Conservation (phyloP, 2,888 invertebrate genomes). For the Melieria crassipennis region DNA sequence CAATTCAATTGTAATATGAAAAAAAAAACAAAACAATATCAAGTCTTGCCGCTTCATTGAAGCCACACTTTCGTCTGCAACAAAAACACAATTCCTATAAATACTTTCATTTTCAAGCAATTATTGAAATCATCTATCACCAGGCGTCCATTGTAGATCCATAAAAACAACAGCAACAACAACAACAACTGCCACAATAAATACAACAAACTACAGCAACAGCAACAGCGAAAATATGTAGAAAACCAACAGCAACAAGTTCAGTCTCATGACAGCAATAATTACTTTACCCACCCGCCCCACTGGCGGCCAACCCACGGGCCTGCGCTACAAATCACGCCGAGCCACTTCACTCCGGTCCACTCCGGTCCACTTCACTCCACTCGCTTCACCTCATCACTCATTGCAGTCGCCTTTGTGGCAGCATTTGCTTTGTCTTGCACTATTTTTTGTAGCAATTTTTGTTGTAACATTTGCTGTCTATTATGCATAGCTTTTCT, state of each 20-base stretch:
- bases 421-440: too few relatives aligned
- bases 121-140: not conserved
- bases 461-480: not conserved
- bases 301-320: not conserved
- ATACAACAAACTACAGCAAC: not conserved
- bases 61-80: not conserved
- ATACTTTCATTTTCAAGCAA: conserved; percentile 2
- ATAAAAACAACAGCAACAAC: conserved; percentile 5
- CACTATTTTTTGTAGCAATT: not conserved
- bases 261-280: not conserved
- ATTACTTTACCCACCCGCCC: conserved; percentile 8
- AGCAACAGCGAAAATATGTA: not conserved
- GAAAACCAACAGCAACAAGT: not conserved
- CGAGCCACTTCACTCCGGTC: too few relatives aligned
- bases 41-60: conserved; percentile 11
- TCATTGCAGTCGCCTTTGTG: too few relatives aligned
- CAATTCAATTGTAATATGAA: conserved; percentile 2
- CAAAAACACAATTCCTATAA: not conserved
- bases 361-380: too few relatives aligned
- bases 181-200: not conserved
- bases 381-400: too few relatives aligned
- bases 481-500: not conserved
- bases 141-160: not conserved
- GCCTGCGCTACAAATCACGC: too few relatives aligned
- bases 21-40: not conserved